A percentile compares a stretch with the other conserved stretches of the same genome.
Conservation (phyloP, 2,797 vertebrate genomes). For the Dendrocincla tyrannina region DNA sequence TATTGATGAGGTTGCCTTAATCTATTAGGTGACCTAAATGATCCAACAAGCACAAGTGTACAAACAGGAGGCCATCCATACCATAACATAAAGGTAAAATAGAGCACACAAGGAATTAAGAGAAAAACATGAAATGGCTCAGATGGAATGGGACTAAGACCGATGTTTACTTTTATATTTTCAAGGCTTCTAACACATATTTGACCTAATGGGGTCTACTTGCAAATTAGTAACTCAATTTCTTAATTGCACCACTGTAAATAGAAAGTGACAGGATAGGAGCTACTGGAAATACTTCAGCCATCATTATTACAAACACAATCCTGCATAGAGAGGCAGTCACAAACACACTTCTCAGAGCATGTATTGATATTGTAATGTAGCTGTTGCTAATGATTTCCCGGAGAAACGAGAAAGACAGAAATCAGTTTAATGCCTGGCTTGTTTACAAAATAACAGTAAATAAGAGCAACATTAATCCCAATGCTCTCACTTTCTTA, state of each 20-base stretch:
- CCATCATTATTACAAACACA: neutral
- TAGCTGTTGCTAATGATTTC: neutral
- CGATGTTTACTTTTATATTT: neutral
- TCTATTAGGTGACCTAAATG: neutral
- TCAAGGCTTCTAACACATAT: neutral
- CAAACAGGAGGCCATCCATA: neutral
- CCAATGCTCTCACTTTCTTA: neutral
- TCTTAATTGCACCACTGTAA: neutral
- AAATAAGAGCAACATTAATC: constrained; percentile 46
- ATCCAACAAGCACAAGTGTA: neutral
- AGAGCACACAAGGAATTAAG: neutral
- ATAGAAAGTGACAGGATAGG: neutral
- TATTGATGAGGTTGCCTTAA: neutral
- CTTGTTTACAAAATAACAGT: constrained; percentile 49
- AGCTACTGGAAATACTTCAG: neutral
- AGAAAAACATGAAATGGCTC: neutral
- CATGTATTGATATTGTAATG: neutral
- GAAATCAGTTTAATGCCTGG: constrained; percentile 3
- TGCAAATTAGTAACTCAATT: neutral
- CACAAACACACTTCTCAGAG: neutral
- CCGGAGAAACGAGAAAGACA: constrained; percentile 9
- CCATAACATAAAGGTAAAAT: neutral
- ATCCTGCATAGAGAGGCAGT: neutral
- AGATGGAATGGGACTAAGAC: neutral
- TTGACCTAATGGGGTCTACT: neutral